These are phyloP conservation scores for Bradypus variegatus DNA, from an alignment of 2,797 vertebrate species.

Conservation along the genomic window DNA sequence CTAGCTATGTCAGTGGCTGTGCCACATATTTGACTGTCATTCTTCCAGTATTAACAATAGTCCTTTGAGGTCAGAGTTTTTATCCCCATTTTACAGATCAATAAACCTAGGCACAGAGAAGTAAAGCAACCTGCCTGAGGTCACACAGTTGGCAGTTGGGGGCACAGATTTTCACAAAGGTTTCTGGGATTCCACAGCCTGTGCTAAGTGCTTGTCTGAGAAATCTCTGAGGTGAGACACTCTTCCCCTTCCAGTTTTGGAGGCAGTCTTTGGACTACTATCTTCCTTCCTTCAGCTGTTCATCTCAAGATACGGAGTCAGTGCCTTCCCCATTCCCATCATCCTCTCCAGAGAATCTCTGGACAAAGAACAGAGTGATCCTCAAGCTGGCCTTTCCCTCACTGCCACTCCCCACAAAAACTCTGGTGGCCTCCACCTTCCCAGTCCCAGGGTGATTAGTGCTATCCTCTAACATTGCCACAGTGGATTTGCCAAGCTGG, in stretches of 20 bases:
- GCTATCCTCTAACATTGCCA: background rate
- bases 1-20: background rate
- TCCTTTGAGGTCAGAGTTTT: background rate
- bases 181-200: background rate
- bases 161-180: background rate
- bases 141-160: background rate
- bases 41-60: background rate
- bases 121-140: background rate
- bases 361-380: background rate
- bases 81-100: background rate
- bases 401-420: background rate
- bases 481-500: background rate
- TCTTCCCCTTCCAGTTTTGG: background rate
- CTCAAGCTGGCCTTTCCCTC: background rate
- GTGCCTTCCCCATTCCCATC: background rate
- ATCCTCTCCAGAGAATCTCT: background rate
- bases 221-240: background rate
- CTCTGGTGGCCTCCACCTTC: too few species aligned
- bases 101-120: background rate
- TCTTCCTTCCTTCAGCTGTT: background rate
- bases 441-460: background rate
- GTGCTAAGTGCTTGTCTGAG: background rate
- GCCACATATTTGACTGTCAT: background rate
- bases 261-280: background rate
- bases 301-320: background rate